Evolutionary conservation across 2,888 invertebrate species (phyloP).

Genomic region (Volucella inflata): DNA sequence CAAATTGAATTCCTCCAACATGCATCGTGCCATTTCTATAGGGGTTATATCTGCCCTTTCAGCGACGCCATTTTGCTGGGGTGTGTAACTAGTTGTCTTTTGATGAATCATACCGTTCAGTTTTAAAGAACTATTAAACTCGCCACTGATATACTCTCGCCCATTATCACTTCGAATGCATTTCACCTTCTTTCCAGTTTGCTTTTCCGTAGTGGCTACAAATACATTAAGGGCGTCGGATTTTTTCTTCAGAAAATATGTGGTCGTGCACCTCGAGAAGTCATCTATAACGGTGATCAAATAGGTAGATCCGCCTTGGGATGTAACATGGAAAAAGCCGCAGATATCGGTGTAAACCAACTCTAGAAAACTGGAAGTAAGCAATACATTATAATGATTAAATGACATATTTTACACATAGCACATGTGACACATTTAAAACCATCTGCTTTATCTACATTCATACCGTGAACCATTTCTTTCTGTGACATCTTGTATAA

Average conservation of each 20-base stretch:
- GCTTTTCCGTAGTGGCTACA: slow-evolving; percentile 40
- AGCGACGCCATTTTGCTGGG: slow-evolving; percentile 75
- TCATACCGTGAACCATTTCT: slow-evolving; percentile 46
- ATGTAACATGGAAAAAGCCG: slow-evolving; percentile 33
- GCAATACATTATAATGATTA: slow-evolving; percentile 26
- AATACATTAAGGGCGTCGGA: slow-evolving; percentile 45
- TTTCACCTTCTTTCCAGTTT: slow-evolving; percentile 52
- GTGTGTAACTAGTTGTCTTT: slow-evolving; percentile 66
- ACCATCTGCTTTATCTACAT: slow-evolving; percentile 25
- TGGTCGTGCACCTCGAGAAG: slow-evolving; percentile 47
- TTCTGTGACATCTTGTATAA: slow-evolving; percentile 37
- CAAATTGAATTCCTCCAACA: slow-evolving; percentile 56
- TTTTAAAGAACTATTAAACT: slow-evolving; percentile 64
- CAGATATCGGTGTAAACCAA: slow-evolving; percentile 53
- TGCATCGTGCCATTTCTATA: slow-evolving; percentile 74
- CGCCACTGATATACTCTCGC: slow-evolving; percentile 32
- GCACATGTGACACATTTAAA: slow-evolving; percentile 43
- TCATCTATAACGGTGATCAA: slow-evolving; percentile 53
- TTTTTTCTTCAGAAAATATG: slow-evolving; percentile 50
- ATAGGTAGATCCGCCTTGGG: slow-evolving; percentile 40
- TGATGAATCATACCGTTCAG: slow-evolving; percentile 70
- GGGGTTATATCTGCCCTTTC: slow-evolving; percentile 74
- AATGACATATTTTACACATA: slow-evolving; percentile 43
- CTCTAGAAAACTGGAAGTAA: slow-evolving; percentile 38
- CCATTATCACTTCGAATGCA: slow-evolving; percentile 49